These are phyloP conservation scores for Amiota minor DNA, from an alignment of 2,888 invertebrate species.

Conservation along the genomic window DNA sequence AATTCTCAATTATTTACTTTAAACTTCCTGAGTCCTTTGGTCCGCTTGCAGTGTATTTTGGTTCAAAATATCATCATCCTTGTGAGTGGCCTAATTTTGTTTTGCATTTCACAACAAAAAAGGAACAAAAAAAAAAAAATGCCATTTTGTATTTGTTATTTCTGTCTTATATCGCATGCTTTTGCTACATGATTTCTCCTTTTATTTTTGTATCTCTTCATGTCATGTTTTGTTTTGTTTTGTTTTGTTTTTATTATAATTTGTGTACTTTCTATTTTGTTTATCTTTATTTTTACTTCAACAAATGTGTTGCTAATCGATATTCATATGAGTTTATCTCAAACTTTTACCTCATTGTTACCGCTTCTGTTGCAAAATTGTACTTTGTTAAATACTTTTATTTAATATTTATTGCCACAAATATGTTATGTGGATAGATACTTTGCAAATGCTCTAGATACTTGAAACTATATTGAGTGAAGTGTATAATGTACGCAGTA, in stretches of 20 bases:
- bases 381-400: constrained; percentile 3
- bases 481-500: neutral
- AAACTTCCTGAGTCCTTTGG: no score
- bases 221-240: no score
- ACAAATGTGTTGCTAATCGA: constrained; percentile 9
- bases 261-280: no score
- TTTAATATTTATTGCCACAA: constrained; percentile 14
- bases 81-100: neutral
- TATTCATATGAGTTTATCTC: neutral
- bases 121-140: neutral
- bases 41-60: no score
- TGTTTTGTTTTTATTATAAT: no score
- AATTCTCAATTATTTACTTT: no score
- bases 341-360: no score
- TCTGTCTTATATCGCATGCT: constrained; percentile 1
- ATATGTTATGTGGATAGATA: neutral
- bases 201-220: neutral
- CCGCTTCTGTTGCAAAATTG: neutral
- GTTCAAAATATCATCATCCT: no score
- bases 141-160: neutral
- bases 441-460: no score
- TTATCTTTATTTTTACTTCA: no score
- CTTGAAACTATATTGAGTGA: no score
- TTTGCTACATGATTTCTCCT: neutral
- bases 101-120: neutral